Conservation (phyloP, 2,888 invertebrate species). For the Morpho helenor region DNA sequence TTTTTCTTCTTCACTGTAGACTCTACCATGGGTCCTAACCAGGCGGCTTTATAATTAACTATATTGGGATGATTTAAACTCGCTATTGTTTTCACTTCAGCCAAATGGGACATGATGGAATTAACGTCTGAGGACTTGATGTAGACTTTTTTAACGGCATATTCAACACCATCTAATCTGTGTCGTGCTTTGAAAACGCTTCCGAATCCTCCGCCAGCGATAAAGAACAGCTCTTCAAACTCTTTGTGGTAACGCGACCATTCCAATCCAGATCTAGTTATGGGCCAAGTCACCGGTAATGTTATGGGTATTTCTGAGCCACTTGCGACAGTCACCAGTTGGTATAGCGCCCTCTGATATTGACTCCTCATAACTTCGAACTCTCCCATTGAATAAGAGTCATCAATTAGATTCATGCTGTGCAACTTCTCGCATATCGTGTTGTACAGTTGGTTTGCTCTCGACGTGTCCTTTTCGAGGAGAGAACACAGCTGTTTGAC, state of each 20-base stretch:
- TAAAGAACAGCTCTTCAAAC: constrained; percentile 84
- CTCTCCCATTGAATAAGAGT: constrained; percentile 84
- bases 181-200: constrained; percentile 86
- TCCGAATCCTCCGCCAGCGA: constrained; percentile 88
- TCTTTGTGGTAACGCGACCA: constrained; percentile 84
- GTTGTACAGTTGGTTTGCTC: constrained; percentile 81
- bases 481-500: constrained; percentile 83
- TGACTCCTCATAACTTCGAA: constrained; percentile 84
- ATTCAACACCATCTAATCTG: constrained; percentile 86
- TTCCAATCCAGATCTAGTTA: constrained; percentile 71
- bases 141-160: constrained; percentile 88
- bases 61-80: constrained; percentile 88
- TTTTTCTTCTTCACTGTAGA: constrained; percentile 60
- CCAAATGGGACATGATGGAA: constrained; percentile 82
- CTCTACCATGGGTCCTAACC: constrained; percentile 85
- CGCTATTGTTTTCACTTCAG: constrained; percentile 90
- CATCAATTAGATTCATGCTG: constrained; percentile 84
- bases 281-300: constrained; percentile 73
- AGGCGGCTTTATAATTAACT: constrained; percentile 90
- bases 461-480: constrained; percentile 79
- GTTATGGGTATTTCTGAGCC: constrained; percentile 73
- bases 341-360: constrained; percentile 83
- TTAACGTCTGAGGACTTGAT: constrained; percentile 82
- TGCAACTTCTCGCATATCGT: constrained; percentile 83
- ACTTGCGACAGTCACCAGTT: constrained; percentile 80